These are phyloP conservation scores for Sinohyriopsis cumingii DNA, from an alignment of 2,888 invertebrate species.

Conservation along the genomic window DNA sequence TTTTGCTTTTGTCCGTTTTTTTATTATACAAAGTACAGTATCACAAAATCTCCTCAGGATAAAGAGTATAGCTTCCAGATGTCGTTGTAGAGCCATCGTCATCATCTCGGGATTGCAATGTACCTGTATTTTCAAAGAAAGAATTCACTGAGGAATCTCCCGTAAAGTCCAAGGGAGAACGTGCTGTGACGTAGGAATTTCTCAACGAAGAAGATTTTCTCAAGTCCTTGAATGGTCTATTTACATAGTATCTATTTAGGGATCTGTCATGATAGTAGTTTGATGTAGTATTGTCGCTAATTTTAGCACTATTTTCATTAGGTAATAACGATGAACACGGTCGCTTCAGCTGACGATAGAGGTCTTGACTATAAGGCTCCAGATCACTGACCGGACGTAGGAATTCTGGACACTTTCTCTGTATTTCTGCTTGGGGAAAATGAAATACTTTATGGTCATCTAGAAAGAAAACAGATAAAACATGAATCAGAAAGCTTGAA, in stretches of 20 bases:
- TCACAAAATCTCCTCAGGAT: constrained; percentile 38
- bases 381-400: neutral
- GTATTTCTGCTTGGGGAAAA: constrained; percentile 13
- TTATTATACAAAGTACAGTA: no score
- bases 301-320: no score
- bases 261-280: no score
- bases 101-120: constrained; percentile 29
- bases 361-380: neutral
- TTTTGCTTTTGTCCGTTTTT: no score
- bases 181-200: neutral
- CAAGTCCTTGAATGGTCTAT: no score
- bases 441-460: constrained; percentile 36
- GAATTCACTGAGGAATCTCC: constrained; percentile 22
- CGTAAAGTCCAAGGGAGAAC: constrained; percentile 23
- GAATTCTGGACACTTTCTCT: constrained; percentile 13
- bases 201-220: no score
- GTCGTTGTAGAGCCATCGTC: constrained; percentile 43
- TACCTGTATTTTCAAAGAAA: constrained; percentile 13
- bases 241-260: no score
- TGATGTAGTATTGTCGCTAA: no score
- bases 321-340: no score
- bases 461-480: constrained; percentile 12
- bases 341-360: no score
- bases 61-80: constrained; percentile 39
- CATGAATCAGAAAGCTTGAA: no score